These are phyloP conservation scores for Lasioglossum vierecki DNA, from an alignment of 2,888 invertebrate genomes.

Conservation along the genomic window DNA sequence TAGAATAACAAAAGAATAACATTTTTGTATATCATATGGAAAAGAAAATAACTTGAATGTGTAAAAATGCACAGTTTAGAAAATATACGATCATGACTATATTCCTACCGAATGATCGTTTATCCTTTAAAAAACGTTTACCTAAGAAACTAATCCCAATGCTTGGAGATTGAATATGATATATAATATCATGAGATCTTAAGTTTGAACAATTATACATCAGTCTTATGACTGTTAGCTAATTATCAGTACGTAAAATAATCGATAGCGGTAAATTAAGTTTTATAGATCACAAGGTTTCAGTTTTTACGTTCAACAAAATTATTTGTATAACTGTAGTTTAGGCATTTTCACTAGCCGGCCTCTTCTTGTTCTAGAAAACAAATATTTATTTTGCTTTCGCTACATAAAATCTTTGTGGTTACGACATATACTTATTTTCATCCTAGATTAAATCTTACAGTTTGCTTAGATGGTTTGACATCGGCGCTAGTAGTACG, in stretches of 20 bases:
- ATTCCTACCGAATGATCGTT: conserved; percentile 22
- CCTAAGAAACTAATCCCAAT: conserved; percentile 32
- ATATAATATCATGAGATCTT: conserved; percentile 41
- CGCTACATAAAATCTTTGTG: neutral
- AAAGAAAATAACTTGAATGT: conserved; percentile 17
- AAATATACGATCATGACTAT: conserved; percentile 40
- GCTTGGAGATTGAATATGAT: conserved; percentile 30
- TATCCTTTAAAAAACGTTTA: conserved; percentile 25
- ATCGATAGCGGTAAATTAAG: conserved; percentile 53
- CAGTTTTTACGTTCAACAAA: conserved; percentile 59
- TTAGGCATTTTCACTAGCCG: conserved; percentile 80
- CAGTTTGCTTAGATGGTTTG: conserved; percentile 81
- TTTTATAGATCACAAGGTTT: conserved; percentile 73
- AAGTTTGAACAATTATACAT: conserved; percentile 43
- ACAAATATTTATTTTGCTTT: conserved; percentile 15
- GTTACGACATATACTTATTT: neutral
- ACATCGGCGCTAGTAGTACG: conserved; percentile 85
- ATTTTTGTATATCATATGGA: conserved; percentile 4
- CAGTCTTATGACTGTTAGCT: conserved; percentile 52
- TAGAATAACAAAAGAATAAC: conserved; percentile 7
- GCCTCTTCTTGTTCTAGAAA: conserved; percentile 79
- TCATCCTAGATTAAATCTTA: conserved; percentile 62
- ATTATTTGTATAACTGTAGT: conserved; percentile 30
- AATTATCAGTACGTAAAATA: conserved; percentile 41
- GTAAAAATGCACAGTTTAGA: conserved; percentile 47